Base-by-base conservation (phyloP, 2,888 invertebrate genomes). In the Seladonia tumulorum region DNA sequence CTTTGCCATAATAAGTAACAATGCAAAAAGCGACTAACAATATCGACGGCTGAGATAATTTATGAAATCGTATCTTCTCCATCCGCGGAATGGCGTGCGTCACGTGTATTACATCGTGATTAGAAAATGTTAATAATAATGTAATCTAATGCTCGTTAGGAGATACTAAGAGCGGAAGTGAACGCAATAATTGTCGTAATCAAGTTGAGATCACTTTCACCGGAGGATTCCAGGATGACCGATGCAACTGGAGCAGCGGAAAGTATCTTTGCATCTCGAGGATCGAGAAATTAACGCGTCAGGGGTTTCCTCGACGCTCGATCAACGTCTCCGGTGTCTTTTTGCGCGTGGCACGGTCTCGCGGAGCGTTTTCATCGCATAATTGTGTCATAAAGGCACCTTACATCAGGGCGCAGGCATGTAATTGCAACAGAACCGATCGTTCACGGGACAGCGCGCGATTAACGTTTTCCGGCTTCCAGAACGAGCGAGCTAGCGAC, bases 401-500 rank as follows among this genome's bases (percentile, higher is more conserved):
- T 81, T 76, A 22, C 71, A 68, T 25, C 53, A 72, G 70, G 63
- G 35, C 74, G 85, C 76, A 63, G 77, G 70, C 42, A 57, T 45
- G 76, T 79, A 18, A 73, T 89, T 84, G 84, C 74, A 74, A 79
- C 83, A 81, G 25, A 57, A 76, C 53, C 76, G 47, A 68, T 79
- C 74, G 63, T 57, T 83, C 73, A 68, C 63, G 80, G 72, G 78
- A 76, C 81, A 47, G 81, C 73, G 39, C 83, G 81, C 53, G 53
- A 87, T 90, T 85, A 90, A 83, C 76, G 86, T 90, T 90, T 90
- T 90, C 90, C 89, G 89, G 45, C 73, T 86, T 88, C 81, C 77
- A 72, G 75, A 84, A 71, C 70, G 78, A 82, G 82, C 70, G 68
- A 25, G 5, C 70, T 76, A 82, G 82, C 70, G 68, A 25, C 2